Base-by-base conservation (phyloP, 2,113 vertebrate genomes). In the Hemibagrus wyckioides region DNA sequence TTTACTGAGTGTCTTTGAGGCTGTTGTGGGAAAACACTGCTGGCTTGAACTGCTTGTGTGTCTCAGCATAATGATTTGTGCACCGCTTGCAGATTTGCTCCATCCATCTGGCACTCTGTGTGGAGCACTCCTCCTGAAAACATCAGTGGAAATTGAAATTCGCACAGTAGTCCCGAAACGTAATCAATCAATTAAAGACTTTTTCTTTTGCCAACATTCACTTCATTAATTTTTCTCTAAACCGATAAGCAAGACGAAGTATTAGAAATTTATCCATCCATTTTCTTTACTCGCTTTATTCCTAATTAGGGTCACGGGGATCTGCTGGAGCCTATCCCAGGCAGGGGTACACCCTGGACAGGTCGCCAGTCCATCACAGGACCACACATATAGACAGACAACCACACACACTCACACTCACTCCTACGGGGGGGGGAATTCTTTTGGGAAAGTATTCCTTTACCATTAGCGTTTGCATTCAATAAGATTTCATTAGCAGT, bases 1-100 rank as follows among this genome's bases (percentile, higher is more conserved):
- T 57, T 80, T 80, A 39, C 10, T 80, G 54, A 57, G 39, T 48
- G 15, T 84, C 44, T 84, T 71, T 84, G 30, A 71, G 63, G 48
- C 77, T 65, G 65, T 84, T 86, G 85, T 59, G 79, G 54, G 44
- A 86, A 86, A 84, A 84, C 65, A 84, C 48, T 48, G 50, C 33
- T 71, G 21, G 36, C 67, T 71, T 84, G 63, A 67, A 67, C 54
- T 84, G 44, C 48, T 71, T 84, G 48, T 84, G 65, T 69, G 48
- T 39, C 50, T 67, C 82, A 84, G 82, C 63, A 73, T 56, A 84
- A 52, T 73, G 82, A 71, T 71, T 71, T 73, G 30, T 84, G 65
- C 44, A 84, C 65, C 4, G 63, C 82, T 56, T 8, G 82, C 52
- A 71, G 82, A 56, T 15, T 8, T 71, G 50, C 63, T 54, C 82